Base-by-base conservation (phyloP, 1,140 invertebrate species). In the Drosophila hydei region DNA sequence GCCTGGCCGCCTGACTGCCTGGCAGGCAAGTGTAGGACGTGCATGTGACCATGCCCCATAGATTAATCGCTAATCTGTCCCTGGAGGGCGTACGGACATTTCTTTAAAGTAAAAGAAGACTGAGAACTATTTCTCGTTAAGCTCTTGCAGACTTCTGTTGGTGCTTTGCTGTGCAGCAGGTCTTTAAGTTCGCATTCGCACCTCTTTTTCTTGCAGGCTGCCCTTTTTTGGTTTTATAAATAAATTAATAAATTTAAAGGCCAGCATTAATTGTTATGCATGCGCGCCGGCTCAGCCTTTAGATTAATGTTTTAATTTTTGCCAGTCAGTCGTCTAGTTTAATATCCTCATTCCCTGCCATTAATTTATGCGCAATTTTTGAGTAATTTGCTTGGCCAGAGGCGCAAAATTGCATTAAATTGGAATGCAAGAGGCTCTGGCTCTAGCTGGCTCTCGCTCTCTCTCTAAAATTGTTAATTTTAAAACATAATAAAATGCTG, bases 51-150 rank as follows among this genome's bases (percentile, higher is more conserved):
- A 89, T 87, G 79, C 87, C 85, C 74, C 72, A 73, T 89, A 89
- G 87, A 89, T 89, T 89, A 89, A 89, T 89, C 85, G 87, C 87
- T 89, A 89, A 89, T 89, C 87, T 89, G 85, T 89, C 87, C 87
- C 87, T 83, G 73, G 87, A 89, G 87, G 87, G 87, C 85, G 87
- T 75, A 77, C 80, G 84, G 80, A 81, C 80, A 89, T 85, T 89
- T 89, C 76, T 69, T 33, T 33, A 33, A 33, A 33, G 54, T 71
- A 80, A 79, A 77, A 79, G 77, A 23, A 43, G 43, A 50, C 23
- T 36, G 48, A 55, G 33, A 56, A 45, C 61, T 69, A 42, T 16
- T 73, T 85, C 43, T 72, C 72, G 67, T 80, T 76, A 76, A 67
- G 25, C 63, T 79, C 47, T 19, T 45, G 58, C 58, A 50, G 65